These are phyloP conservation scores for Eulemur macaco DNA, from an alignment of 2,113 vertebrate genomes.

Conservation along the genomic window DNA sequence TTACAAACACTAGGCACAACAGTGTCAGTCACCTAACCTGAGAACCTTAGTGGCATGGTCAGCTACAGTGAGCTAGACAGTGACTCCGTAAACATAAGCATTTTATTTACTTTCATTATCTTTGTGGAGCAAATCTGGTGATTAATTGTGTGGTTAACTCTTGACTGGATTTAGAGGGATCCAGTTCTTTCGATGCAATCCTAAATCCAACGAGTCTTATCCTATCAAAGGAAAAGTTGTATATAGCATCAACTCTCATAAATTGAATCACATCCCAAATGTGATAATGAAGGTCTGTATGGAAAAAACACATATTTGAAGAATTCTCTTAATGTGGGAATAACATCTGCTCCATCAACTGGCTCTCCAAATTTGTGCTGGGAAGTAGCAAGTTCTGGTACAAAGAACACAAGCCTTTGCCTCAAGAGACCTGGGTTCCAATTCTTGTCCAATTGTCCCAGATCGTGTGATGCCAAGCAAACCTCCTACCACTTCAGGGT, in stretches of 20 bases:
- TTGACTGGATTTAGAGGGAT: not conserved
- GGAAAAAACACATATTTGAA: not conserved
- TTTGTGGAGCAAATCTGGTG: not conserved
- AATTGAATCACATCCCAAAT: not conserved
- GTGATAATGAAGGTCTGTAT: not conserved
- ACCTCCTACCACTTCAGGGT: not conserved
- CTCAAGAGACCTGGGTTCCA: not conserved
- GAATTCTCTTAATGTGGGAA: not conserved
- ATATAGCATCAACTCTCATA: not conserved
- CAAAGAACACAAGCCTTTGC: not conserved
- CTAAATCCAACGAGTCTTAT: not conserved
- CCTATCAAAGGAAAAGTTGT: not conserved
- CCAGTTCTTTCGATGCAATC: not conserved
- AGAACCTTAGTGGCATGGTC: not conserved
- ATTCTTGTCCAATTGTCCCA: not conserved
- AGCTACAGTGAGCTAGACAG: not conserved
- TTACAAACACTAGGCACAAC: not conserved
- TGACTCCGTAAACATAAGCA: not conserved
- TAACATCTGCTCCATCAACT: not conserved
- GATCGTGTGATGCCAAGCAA: not conserved
- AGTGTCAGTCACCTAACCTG: not conserved
- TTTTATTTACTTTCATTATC: not conserved
- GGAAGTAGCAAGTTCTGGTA: not conserved
- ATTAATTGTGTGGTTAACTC: not conserved
- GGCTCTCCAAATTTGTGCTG: not conserved